These are phyloP conservation scores for Bhutanitis thaidina DNA, from an alignment of 2,888 invertebrate species.

Conservation along the genomic window DNA sequence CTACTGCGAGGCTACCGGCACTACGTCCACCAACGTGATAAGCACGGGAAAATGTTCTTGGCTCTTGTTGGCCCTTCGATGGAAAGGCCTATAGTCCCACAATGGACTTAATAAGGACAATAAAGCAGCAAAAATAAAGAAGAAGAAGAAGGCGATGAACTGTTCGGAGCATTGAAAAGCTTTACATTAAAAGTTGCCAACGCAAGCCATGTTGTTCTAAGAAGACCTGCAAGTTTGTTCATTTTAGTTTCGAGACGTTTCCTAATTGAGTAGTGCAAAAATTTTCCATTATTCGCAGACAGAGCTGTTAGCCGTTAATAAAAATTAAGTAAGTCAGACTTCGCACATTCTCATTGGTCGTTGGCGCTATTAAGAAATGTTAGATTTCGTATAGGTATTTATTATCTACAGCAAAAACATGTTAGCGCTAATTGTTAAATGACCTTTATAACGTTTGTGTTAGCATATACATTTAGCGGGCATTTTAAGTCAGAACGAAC, in stretches of 20 bases:
- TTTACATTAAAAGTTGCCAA: no score
- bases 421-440: slow-evolving; percentile 3
- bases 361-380: slow-evolving; percentile 7
- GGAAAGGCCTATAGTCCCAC: no score
- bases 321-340: background rate
- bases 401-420: slow-evolving; percentile 11
- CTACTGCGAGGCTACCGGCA: no score
- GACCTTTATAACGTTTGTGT: slow-evolving; percentile 12
- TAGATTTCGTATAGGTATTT: slow-evolving; percentile 7
- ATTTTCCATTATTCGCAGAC: background rate
- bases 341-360: background rate
- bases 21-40: no score
- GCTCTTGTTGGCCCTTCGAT: no score
- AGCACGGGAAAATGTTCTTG: no score
- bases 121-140: no score
- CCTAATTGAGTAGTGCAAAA: background rate
- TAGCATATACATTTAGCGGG: slow-evolving; percentile 6
- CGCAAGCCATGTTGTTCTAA: no score
- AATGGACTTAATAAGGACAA: no score
- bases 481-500: background rate
- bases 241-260: background rate
- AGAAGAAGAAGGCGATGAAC: no score
- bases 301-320: background rate
- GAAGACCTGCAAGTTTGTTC: background rate
- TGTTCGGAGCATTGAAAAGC: no score